Evolutionary conservation across 2,888 invertebrate genomes (phyloP).

Genomic region (Meliscaeva auricollis): DNA sequence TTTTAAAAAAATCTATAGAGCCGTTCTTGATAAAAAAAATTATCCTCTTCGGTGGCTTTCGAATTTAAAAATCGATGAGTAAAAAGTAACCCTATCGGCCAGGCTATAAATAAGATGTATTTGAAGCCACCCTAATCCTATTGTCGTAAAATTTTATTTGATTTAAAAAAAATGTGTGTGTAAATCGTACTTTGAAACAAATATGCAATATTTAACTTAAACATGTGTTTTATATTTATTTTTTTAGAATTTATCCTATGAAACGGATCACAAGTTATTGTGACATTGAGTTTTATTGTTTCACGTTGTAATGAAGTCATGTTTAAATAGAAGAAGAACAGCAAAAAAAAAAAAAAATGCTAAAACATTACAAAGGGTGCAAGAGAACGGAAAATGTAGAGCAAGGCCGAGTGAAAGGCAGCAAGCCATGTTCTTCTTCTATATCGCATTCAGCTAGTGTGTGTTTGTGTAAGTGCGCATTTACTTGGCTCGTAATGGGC

Average conservation of each 20-base stretch:
- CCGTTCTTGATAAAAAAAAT: too few relatives aligned
- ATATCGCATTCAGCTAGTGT: background rate
- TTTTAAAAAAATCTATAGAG: too few relatives aligned
- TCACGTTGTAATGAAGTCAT: conserved; percentile 71
- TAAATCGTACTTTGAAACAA: conserved; percentile 26
- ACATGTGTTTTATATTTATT: conserved; percentile 6
- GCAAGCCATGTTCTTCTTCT: conserved; percentile 24
- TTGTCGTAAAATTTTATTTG: conserved; percentile 3
- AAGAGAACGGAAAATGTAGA: conserved; percentile 65
- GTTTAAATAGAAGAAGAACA: conserved; percentile 43
- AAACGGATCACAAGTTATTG: conserved; percentile 70
- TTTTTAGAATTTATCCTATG: conserved; percentile 3
- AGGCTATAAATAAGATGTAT: background rate
- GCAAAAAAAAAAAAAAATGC: conserved; percentile 13
- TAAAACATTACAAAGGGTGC: conserved; percentile 59
- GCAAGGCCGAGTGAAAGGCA: conserved; percentile 55
- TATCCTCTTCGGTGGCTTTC: too few relatives aligned
- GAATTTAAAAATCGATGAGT: too few relatives aligned
- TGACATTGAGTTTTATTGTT: conserved; percentile 75
- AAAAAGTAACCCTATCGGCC: background rate
- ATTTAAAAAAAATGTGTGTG: background rate
- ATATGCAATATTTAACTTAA: conserved; percentile 65
- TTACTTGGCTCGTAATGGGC: conserved; percentile 66
- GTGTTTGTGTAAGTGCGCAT: conserved; percentile 21
- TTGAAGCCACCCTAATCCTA: background rate